Conservation (phyloP, 2,888 invertebrate species). For the Petrolisthes cinctipes region DNA sequence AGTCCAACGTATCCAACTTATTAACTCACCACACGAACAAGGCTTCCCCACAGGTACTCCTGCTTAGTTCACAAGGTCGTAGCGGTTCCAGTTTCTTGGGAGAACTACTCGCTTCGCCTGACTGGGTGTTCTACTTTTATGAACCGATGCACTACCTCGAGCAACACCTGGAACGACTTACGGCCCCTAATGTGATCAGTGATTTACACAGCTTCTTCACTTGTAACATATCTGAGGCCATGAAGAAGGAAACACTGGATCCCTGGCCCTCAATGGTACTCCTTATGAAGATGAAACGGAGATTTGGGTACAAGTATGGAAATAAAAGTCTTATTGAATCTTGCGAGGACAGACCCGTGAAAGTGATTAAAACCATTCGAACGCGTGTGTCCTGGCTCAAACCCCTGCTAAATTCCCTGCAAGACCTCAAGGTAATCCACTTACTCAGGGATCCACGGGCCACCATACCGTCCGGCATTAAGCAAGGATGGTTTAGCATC, state of each 20-base stretch:
- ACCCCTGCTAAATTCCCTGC: background rate
- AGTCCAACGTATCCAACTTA: background rate
- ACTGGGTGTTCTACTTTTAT: constrained; percentile 24
- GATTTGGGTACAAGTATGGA: background rate
- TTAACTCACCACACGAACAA: background rate
- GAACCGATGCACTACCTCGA: constrained; percentile 20
- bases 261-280: background rate
- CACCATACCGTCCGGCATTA: background rate
- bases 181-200: background rate
- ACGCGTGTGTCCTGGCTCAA: constrained; percentile 9
- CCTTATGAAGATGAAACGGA: too few relatives aligned
- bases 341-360: background rate
- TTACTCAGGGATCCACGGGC: constrained; percentile 20
- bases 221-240: constrained; percentile 19
- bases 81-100: constrained; percentile 28
- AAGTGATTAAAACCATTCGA: constrained; percentile 23
- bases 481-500: background rate
- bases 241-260: background rate
- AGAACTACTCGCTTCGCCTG: constrained; percentile 11
- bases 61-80: constrained; percentile 11
- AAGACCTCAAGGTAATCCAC: constrained; percentile 8
- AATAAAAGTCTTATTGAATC: background rate
- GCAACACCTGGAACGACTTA: background rate
- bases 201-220: background rate
- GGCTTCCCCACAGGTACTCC: background rate